These are phyloP conservation scores for Balanococcus diminutus DNA, from an alignment of 2,888 invertebrate species.

Conservation along the genomic window DNA sequence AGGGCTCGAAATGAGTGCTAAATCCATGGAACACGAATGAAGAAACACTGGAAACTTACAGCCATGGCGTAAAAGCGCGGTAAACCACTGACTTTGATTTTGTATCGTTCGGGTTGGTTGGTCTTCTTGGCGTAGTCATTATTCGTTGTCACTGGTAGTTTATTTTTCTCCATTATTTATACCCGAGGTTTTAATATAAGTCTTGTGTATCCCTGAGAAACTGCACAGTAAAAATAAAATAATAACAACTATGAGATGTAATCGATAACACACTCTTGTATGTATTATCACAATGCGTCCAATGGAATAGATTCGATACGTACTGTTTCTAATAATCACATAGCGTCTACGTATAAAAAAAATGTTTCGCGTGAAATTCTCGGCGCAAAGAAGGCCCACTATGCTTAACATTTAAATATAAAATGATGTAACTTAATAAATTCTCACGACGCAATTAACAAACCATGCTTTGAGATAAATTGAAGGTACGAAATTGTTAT, in stretches of 20 bases:
- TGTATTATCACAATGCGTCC: background rate
- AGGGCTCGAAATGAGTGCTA: background rate
- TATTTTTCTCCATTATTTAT: background rate
- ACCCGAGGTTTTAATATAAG: background rate
- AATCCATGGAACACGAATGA: too few species aligned
- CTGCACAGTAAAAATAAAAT: background rate
- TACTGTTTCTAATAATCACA: background rate
- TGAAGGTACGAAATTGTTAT: background rate
- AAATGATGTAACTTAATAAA: background rate
- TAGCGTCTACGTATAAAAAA: background rate
- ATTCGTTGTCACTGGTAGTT: slow-evolving; percentile 4
- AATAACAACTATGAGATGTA: background rate
- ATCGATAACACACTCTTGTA: background rate
- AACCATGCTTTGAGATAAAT: slow-evolving; percentile 24
- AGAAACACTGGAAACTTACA: slow-evolving; percentile 58
- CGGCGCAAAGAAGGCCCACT: background rate
- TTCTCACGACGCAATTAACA: slow-evolving; percentile 21
- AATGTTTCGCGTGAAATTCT: background rate
- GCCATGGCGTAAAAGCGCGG: slow-evolving; percentile 63
- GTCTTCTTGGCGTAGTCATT: slow-evolving; percentile 31
- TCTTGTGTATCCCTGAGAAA: background rate
- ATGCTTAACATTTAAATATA: background rate
- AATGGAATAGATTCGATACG: background rate
- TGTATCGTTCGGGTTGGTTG: slow-evolving; percentile 53
- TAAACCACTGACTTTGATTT: slow-evolving; percentile 62